These are phyloP conservation scores for Arbacia lixula DNA, from an alignment of 53 echinoderm and acorn worm genomes.

Conservation along the genomic window DNA sequence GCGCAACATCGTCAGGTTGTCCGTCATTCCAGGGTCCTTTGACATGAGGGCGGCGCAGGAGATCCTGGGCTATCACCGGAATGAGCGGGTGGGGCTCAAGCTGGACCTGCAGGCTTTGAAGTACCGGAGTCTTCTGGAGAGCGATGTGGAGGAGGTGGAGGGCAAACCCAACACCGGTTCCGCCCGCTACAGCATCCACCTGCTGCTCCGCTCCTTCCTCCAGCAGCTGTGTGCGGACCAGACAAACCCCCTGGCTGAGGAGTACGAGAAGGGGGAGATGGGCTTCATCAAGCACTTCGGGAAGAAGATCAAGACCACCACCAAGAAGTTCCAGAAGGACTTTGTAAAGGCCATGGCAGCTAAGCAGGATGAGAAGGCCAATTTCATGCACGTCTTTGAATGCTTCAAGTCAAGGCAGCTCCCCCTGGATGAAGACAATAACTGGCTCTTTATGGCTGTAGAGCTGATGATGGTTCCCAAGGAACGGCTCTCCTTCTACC, in stretches of 20 bases:
- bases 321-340: conserved; percentile 69
- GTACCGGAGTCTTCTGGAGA: conserved; percentile 90
- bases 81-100: conserved; percentile 78
- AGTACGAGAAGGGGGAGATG: conserved; percentile 64
- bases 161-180: conserved; percentile 47
- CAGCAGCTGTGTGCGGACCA: conserved; percentile 64
- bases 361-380: conserved; percentile 73
- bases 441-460: conserved; percentile 76
- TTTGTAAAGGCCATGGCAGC: conserved; percentile 56
- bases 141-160: conserved; percentile 62
- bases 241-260: conserved; percentile 11
- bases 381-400: conserved; percentile 65
- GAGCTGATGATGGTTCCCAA: conserved; percentile 79
- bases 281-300: conserved; percentile 75
- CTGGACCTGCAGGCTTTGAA: conserved; percentile 84
- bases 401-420: conserved; percentile 62
- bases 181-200: conserved; percentile 80
- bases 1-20: conserved; percentile 71
- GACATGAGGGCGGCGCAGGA: conserved; percentile 81
- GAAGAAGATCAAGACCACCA: conserved; percentile 64
- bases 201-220: conserved; percentile 87
- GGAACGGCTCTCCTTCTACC: conserved; percentile 75
- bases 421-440: conserved; percentile 51
- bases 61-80: conserved; percentile 77
- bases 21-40: conserved; percentile 92